Base-by-base conservation (phyloP, 2,888 invertebrate species). In the Eutolmus rufibarbis region DNA sequence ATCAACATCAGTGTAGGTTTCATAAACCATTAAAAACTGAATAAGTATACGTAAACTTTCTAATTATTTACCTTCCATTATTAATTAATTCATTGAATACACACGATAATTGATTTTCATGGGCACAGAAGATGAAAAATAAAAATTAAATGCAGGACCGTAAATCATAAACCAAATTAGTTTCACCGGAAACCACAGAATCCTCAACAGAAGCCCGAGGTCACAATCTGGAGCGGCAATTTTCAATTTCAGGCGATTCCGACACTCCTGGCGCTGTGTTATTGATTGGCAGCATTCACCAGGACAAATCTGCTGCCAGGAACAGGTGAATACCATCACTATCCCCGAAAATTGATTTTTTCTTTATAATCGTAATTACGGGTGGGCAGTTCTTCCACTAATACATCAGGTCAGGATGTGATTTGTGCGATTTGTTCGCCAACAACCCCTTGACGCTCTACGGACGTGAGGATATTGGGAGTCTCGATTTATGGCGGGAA, bases 131-230 rank as follows among this genome's bases (percentile, higher is more conserved):
- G 28, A 9, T 28, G 14, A 66, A 66, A 66, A 66, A 66, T 7
- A 56, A n/a, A n/a, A n/a, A n/a, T 19, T 19, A 56, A 66, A 66
- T 28, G 1, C 66, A 23, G 12, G 28, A 19, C 16, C 31, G 51
- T 79, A 79, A 79, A 79, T 79, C 79, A 79, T 79, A 79, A 34
- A 34, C 46, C 23, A 79, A 79, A 79, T 51, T 79, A 79, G 40
- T 46, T 40, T 31, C 31, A 43, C 8, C 9, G 14, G n/a, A 79
- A 51, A 79, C 79, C 79, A 34, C 79, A 51, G 31, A 79, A 51
- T n/a, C 79, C 51, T 31, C 51, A 31, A 51, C 51, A n/a, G 51
- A 66, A 19, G 66, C 66, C 66, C n/a, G 28, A 66, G 66, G 66
- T 66, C 66, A 23, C 57, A 66, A 23, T 8, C 28, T 12, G 66